Conservation (phyloP, 2,888 invertebrate genomes). For the Hemithea aestivaria region DNA sequence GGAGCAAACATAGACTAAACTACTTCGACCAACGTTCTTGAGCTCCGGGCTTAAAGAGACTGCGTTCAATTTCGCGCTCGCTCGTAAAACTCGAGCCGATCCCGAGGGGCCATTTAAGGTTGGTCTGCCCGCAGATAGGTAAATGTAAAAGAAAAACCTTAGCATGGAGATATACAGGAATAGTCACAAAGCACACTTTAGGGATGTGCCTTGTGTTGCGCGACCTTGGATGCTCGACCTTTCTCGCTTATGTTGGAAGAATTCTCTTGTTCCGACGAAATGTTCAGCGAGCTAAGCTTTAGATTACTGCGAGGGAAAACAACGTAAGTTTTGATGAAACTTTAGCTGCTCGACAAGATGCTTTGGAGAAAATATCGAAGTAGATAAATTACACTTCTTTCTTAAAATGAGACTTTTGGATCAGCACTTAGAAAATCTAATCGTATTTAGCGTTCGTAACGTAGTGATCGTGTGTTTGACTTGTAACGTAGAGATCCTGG, state of each 20-base stretch:
- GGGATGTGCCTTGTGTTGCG: conserved; percentile 21
- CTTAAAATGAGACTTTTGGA: too few relatives aligned
- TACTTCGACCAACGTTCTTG: conserved; percentile 18
- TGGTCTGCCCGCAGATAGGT: conserved; percentile 29
- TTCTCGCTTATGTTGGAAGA: conserved; percentile 19
- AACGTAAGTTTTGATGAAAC: conserved; percentile 14
- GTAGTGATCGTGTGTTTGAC: too few relatives aligned
- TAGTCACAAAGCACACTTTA: conserved; percentile 28
- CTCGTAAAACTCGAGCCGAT: conserved; percentile 25
- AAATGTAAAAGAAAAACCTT: conserved; percentile 29
- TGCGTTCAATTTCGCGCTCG: conserved; percentile 27
- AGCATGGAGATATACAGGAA: conserved; percentile 24
- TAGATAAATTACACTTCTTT: background rate
- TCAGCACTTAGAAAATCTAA: too few relatives aligned
- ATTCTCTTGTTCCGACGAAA: conserved; percentile 19
- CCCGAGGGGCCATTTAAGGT: conserved; percentile 28
- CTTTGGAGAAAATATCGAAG: conserved; percentile 6
- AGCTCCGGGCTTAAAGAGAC: conserved; percentile 22
- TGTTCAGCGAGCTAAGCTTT: conserved; percentile 12
- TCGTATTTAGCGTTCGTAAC: too few relatives aligned
- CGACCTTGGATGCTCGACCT: conserved; percentile 24
- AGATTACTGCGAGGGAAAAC: conserved; percentile 13
- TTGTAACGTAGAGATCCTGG: too few relatives aligned
- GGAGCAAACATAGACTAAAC: conserved; percentile 23
- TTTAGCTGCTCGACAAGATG: conserved; percentile 5